A percentile compares a stretch with the other conserved stretches of the same genome.
phyloP scores from a whole-genome alignment of 2,113 vertebrate species.

The Scophthalmus maximus region DNA sequence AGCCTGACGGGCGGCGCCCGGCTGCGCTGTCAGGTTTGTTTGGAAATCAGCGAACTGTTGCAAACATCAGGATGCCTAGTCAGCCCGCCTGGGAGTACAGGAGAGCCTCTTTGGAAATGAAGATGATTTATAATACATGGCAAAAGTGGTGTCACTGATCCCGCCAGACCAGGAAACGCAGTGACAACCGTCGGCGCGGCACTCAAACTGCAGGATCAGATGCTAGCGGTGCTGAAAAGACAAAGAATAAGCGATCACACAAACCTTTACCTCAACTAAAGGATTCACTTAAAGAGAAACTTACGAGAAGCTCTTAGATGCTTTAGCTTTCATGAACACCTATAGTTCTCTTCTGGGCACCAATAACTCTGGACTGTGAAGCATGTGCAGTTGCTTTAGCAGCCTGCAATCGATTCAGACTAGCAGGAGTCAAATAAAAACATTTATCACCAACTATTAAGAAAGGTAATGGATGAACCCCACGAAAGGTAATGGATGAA shows the following conservation, averaged over 20 bases:
- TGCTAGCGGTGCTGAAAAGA: conserved; percentile 13
- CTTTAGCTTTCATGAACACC: background rate
- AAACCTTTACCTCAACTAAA: background rate
- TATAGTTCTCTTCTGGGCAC: background rate
- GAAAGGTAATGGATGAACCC: conserved; percentile 32
- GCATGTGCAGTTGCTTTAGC: background rate
- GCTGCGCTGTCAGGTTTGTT: conserved; percentile 51
- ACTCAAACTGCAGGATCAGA: conserved; percentile 16
- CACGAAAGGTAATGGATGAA: conserved; percentile 32
- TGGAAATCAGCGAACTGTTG: conserved; percentile 60
- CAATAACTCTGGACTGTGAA: background rate
- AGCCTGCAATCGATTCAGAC: conserved; percentile 27
- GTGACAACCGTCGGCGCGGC: conserved; percentile 26
- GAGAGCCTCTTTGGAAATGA: conserved; percentile 33
- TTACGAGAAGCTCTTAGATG: background rate
- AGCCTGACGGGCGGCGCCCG: too few relatives aligned
- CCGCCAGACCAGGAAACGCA: conserved; percentile 34
- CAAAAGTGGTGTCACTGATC: conserved; percentile 33
- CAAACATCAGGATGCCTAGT: conserved; percentile 60
- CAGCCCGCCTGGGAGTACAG: conserved; percentile 44
- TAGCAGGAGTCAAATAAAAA: conserved; percentile 22
- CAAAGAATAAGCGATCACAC: background rate
- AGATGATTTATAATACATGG: conserved; percentile 51
- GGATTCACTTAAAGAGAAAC: background rate
- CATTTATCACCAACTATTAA: conserved; percentile 34